These are phyloP conservation scores for Pasiphila rectangulata DNA, from an alignment of 2,888 invertebrate species.

Conservation along the genomic window DNA sequence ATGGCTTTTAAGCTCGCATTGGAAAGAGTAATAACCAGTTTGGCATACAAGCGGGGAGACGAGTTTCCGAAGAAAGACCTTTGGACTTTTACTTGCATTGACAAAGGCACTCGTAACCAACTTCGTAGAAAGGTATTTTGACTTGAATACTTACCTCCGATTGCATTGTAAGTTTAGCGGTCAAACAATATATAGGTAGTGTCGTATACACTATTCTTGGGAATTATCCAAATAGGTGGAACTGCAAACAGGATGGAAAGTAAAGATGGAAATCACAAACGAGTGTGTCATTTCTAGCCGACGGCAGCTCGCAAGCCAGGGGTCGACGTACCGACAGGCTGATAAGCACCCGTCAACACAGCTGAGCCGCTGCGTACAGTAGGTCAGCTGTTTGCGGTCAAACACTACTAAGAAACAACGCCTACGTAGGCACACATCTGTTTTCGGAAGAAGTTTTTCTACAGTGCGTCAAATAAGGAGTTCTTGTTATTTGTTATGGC, in stretches of 20 bases:
- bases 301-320: constrained; percentile 27
- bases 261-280: constrained; percentile 3
- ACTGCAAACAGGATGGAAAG: background rate
- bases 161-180: background rate
- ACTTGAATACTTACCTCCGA: too few species aligned
- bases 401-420: background rate
- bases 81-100: constrained; percentile 1
- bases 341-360: constrained; percentile 21
- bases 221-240: background rate
- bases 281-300: constrained; percentile 21
- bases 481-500: too few species aligned
- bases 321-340: constrained; percentile 29
- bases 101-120: too few species aligned
- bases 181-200: background rate
- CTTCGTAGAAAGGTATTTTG: too few species aligned
- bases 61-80: background rate
- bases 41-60: background rate
- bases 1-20: constrained; percentile 11
- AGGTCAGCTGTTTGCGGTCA: constrained; percentile 4
- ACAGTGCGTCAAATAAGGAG: background rate
- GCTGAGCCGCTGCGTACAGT: constrained; percentile 9
- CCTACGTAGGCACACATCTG: background rate
- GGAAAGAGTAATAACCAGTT: constrained; percentile 8
- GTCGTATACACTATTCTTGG: background rate
- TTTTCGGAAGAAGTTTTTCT: background rate